phyloP scores from a whole-genome alignment of 2,113 vertebrate species.

The Petrocephalus microphthalmus region DNA sequence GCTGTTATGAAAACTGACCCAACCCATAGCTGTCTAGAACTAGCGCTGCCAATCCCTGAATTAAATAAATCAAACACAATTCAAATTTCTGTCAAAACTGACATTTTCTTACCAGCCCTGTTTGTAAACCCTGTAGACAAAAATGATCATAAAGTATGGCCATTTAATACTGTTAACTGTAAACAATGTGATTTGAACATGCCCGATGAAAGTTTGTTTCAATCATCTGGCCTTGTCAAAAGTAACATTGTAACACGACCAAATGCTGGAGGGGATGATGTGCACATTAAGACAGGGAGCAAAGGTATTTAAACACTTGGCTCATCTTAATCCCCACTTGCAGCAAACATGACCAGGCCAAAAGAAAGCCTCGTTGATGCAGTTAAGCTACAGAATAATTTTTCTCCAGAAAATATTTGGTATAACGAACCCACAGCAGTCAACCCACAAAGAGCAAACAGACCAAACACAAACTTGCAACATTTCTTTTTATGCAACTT shows the following conservation, averaged over 20 bases:
- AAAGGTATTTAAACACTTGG: neutral
- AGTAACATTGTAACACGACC: neutral
- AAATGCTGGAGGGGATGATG: neutral
- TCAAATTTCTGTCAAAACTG: neutral
- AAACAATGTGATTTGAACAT: neutral
- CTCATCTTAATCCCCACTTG: neutral
- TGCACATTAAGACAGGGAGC: neutral
- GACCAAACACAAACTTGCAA: neutral
- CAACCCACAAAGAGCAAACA: neutral
- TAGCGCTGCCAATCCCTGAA: neutral
- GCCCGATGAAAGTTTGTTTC: neutral
- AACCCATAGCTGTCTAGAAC: neutral
- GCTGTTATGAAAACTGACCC: neutral
- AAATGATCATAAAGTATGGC: neutral
- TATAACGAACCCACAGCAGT: neutral
- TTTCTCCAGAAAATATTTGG: neutral
- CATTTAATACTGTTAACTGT: neutral
- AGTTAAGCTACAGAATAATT: neutral
- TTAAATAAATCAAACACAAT: neutral
- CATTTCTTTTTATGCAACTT: neutral
- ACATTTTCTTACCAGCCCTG: neutral
- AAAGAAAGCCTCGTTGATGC: neutral
- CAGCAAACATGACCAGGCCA: neutral
- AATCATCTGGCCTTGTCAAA: neutral
- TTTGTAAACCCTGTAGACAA: neutral